phyloP scores from a whole-genome alignment of 2,888 invertebrate species.

The Calephelis perditalis region DNA sequence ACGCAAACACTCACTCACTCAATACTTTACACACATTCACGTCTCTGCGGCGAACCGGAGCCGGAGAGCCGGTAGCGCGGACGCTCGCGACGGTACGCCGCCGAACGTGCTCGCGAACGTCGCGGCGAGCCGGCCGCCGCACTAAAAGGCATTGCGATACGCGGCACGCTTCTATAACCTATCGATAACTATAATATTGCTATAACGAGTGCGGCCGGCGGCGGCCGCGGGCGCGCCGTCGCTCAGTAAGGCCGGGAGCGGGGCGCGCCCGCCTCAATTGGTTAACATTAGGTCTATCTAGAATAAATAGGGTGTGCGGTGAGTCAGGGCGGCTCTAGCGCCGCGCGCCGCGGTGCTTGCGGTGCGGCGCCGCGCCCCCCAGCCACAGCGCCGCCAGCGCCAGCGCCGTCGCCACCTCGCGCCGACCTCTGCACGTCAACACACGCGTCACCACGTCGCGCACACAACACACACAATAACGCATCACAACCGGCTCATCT shows the following conservation, averaged over 20 bases:
- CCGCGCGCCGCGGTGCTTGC: conserved; percentile 78
- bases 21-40: conserved; percentile 25
- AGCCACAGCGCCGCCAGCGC: conserved; percentile 62
- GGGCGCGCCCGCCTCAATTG: conserved; percentile 61
- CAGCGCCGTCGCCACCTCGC: conserved; percentile 51
- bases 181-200: conserved; percentile 48
- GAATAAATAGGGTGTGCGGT: conserved; percentile 57
- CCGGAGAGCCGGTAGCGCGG: conserved; percentile 24
- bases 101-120: conserved; percentile 18
- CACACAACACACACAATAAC: conserved; percentile 16
- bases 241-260: conserved; percentile 53
- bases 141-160: conserved; percentile 34
- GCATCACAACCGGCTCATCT: background rate
- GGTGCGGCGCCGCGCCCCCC: conserved; percentile 59
- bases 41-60: conserved; percentile 30
- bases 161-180: conserved; percentile 40
- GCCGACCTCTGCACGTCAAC: conserved; percentile 45
- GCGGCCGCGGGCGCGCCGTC: conserved; percentile 48
- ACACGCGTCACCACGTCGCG: conserved; percentile 18
- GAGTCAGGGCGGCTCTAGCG: conserved; percentile 74
- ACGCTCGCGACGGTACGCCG: conserved; percentile 20
- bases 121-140: conserved; percentile 33
- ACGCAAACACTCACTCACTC: conserved; percentile 30
- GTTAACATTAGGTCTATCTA: conserved; percentile 76
- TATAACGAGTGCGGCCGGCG: conserved; percentile 46